Conservation (phyloP, 2,113 vertebrate genomes). For the Laticauda colubrina region DNA sequence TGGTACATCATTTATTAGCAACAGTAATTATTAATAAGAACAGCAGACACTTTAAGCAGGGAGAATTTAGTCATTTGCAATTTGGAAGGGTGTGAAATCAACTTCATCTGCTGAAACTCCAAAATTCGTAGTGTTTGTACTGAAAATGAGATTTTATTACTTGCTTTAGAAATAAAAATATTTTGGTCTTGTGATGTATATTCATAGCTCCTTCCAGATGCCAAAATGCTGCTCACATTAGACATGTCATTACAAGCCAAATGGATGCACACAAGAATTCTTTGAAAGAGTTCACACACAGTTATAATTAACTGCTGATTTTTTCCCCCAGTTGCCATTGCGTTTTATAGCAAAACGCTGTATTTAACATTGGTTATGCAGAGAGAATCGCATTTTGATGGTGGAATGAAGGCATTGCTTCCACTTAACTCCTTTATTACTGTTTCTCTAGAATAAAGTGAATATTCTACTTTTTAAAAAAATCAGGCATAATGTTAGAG, state of each 20-base stretch:
- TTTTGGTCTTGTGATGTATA: neutral
- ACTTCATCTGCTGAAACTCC: conserved; percentile 2
- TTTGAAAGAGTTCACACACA: neutral
- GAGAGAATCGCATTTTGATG: neutral
- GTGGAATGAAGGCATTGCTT: neutral
- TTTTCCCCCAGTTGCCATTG: neutral
- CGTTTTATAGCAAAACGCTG: neutral
- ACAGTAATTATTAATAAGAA: conserved; percentile 13
- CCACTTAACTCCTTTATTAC: neutral
- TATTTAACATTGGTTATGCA: neutral
- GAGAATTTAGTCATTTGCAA: neutral
- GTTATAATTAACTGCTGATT: neutral
- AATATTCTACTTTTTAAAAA: neutral
- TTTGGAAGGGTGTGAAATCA: conserved; percentile 17
- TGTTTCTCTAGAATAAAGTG: neutral
- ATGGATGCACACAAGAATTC: neutral
- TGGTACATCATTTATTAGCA: neutral
- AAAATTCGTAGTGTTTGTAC: neutral
- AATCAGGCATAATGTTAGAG: neutral
- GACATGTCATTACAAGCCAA: neutral
- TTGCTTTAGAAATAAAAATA: conserved; percentile 14
- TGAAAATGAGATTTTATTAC: conserved; percentile 21
- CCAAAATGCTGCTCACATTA: conserved; percentile 6
- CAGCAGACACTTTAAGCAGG: neutral
- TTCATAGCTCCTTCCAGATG: neutral